Evolutionary conservation across 2,797 vertebrate genomes (phyloP).

Genomic region (Pitangus sulphuratus): DNA sequence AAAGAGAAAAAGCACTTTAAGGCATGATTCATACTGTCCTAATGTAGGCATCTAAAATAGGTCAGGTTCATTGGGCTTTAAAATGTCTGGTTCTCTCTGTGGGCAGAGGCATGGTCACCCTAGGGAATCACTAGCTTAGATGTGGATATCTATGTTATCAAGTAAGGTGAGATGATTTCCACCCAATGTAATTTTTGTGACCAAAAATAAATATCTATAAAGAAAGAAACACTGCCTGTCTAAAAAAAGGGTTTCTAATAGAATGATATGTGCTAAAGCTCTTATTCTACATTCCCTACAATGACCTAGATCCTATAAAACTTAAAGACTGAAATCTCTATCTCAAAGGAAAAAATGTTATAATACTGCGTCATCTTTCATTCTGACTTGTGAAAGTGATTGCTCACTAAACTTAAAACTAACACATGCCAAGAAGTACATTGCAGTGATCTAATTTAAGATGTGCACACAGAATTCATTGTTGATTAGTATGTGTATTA

Average conservation of each 20-base stretch:
- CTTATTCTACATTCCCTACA: neutral
- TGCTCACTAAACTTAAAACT: neutral
- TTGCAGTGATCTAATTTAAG: neutral
- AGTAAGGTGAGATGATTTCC: neutral
- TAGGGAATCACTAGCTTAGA: neutral
- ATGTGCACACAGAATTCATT: neutral
- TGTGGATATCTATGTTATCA: neutral
- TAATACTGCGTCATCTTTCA: neutral
- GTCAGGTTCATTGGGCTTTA: neutral
- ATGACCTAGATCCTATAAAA: constrained; percentile 12
- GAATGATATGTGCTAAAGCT: neutral
- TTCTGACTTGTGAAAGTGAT: neutral
- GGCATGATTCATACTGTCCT: constrained; percentile 5
- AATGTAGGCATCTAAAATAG: constrained; percentile 31
- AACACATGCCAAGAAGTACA: neutral
- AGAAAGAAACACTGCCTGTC: neutral
- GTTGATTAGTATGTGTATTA: neutral
- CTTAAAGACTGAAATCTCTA: neutral
- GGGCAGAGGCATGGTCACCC: neutral
- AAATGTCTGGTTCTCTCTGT: neutral
- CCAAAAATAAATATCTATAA: neutral
- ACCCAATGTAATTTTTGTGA: constrained; percentile 6
- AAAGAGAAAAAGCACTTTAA: neutral
- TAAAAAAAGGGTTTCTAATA: neutral
- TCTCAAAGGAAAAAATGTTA: neutral